Evolutionary conservation across 1,140 invertebrate genomes (phyloP), one percentile per base, ranked within the genome.

Genomic region (Parapsyche elsis): DNA sequence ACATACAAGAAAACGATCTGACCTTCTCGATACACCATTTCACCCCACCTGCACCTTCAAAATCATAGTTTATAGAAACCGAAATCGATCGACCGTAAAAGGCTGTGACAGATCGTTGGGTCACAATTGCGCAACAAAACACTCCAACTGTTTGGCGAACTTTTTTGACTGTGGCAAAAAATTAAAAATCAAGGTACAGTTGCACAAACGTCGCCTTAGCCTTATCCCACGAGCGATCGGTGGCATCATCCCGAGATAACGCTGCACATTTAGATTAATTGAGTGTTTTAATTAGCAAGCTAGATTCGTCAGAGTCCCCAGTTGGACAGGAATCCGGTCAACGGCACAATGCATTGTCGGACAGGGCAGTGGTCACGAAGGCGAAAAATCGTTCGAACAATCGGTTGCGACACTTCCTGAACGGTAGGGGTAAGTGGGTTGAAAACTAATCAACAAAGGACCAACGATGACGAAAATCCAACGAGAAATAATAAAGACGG

Each of bases 71-170:
- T 23, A 5, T 67, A 67, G 23, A 26, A 30, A 67, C 21, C 38
- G 71, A 73, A 21, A 10, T 38, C n/a, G 23, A 19, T 76, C 16
- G 45, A 76, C 46, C 73, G 73, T 59, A 57, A 76, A 76, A 76
- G 73, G 73, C 73, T 76, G 73, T 76, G 73, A 76, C 73, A 76
- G 73, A 76, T 76, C 71, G 46, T 46, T 46, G 71, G 44, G 44
- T 73, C 73, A 19, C 9, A n/a, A 23, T 76, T 76, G 10, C 73
- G 10, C 73, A 76, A 76, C 24, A 23, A 49, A 23, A 57, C 57
- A 16, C 14, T 26, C 23, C 9, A 67, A 67, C 4, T 67, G 21
- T 61, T 61, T 61, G 57, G 16, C 5, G 21, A 61, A 61, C 64
- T 26, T 67, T 67, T 67, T 67, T 67, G 21, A 24, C 1, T 9